phyloP scores from a whole-genome alignment of 2,113 vertebrate species.

The Anolis carolinensis region DNA sequence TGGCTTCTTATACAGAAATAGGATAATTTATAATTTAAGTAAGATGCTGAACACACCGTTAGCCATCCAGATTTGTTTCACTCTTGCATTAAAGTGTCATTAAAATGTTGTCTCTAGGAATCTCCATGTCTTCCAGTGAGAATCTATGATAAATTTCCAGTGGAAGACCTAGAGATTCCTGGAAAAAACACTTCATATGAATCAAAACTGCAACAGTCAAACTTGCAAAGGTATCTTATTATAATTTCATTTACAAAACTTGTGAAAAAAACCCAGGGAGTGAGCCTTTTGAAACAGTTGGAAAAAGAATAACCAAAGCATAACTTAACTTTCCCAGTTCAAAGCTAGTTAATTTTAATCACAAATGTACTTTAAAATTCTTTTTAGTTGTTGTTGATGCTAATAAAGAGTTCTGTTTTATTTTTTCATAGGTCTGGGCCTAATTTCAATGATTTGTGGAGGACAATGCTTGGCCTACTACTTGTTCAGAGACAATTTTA shows the following conservation, averaged over 20 bases:
- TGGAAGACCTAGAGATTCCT: too few relatives aligned
- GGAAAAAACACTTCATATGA: too few relatives aligned
- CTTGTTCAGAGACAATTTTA: slow-evolving; percentile 89
- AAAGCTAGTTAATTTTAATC: background rate
- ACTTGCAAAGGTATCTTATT: background rate
- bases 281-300: background rate
- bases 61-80: background rate
- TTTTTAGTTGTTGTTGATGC: slow-evolving; percentile 25
- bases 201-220: background rate
- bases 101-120: too few relatives aligned
- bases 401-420: slow-evolving; percentile 35
- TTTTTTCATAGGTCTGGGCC: slow-evolving; percentile 78
- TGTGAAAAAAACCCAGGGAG: background rate
- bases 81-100: too few relatives aligned
- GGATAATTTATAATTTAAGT: background rate
- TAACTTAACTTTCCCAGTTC: background rate
- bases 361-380: background rate
- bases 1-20: background rate
- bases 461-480: slow-evolving; percentile 86
- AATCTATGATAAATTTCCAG: too few relatives aligned
- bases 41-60: background rate
- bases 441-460: slow-evolving; percentile 88
- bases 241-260: background rate
- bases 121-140: too few relatives aligned
- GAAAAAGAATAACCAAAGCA: background rate